Evolutionary conservation across 2,797 vertebrate genomes (phyloP).

Genomic region (Spinus olivaceus): DNA sequence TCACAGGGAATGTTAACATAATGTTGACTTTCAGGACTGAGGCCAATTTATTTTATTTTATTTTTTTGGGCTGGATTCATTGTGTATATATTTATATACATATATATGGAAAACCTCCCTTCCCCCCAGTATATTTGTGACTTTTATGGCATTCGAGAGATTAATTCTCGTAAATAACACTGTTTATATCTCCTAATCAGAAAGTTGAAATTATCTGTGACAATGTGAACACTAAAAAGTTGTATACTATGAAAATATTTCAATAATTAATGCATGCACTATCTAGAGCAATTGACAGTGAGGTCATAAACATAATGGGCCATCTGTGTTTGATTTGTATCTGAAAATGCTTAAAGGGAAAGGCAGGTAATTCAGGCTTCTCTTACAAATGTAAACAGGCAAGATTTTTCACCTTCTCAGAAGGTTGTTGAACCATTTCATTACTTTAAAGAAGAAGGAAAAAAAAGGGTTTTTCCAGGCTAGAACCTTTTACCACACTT

Average conservation of each 20-base stretch:
- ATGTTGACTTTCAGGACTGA: constrained; percentile 48
- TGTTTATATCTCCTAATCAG: constrained; percentile 65
- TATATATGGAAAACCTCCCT: not conserved
- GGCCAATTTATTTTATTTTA: not conserved
- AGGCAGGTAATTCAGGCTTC: constrained; percentile 74
- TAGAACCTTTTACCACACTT: not conserved
- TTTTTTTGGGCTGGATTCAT: not conserved
- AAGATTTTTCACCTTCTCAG: constrained; percentile 56
- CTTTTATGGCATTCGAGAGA: constrained; percentile 62
- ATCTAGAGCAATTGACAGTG: constrained; percentile 78
- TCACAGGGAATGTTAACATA: constrained; percentile 49
- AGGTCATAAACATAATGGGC: constrained; percentile 76
- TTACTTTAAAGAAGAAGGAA: not conserved
- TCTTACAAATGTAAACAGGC: constrained; percentile 49
- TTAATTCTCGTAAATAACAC: constrained; percentile 71
- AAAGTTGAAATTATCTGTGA: constrained; percentile 75
- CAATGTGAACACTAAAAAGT: constrained; percentile 68
- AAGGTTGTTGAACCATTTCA: constrained; percentile 26
- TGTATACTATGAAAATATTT: constrained; percentile 78
- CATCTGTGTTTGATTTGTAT: constrained; percentile 81
- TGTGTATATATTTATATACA: not conserved
- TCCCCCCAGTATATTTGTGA: not conserved
- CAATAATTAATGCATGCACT: constrained; percentile 78
- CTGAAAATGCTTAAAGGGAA: constrained; percentile 75
- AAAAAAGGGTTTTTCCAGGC: not conserved